Conservation (phyloP, 2,797 vertebrate species). For the Mallotus villosus region DNA sequence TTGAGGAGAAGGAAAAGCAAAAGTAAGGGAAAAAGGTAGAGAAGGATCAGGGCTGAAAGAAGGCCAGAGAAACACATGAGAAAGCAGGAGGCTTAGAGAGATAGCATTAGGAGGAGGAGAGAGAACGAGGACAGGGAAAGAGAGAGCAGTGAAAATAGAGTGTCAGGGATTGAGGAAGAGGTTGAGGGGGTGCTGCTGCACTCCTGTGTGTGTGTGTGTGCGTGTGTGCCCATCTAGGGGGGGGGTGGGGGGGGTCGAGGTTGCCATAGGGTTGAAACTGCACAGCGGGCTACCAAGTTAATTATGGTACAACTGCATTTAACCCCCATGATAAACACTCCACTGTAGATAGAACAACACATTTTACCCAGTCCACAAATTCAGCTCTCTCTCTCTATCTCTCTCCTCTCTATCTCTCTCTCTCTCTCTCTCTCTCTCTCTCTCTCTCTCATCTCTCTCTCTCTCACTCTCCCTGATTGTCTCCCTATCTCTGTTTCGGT, state of each 20-base stretch:
- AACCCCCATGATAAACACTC: no score
- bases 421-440: neutral
- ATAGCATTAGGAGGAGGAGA: neutral
- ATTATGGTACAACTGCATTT: neutral
- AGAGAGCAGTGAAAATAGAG: neutral
- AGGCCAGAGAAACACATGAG: constrained; percentile 20
- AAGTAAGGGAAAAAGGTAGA: constrained; percentile 23
- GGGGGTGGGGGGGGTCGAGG: neutral
- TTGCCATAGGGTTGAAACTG: neutral
- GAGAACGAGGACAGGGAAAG: constrained; percentile 6
- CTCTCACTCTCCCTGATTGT: neutral
- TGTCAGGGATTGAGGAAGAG: neutral
- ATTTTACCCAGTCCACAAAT: no score
- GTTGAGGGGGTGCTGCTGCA: neutral
- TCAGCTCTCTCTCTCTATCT: constrained; percentile 1
- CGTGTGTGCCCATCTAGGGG: neutral
- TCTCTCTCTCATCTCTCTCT: constrained; percentile 1
- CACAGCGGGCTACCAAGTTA: neutral
- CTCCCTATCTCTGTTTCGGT: neutral
- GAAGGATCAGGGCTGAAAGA: constrained; percentile 12
- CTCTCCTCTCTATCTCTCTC: neutral
- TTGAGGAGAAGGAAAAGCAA: constrained; percentile 30
- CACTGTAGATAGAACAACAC: no score
- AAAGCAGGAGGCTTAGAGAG: no score
- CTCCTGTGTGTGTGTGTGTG: neutral